Evolutionary conservation across 1,140 invertebrate genomes (phyloP).

Genomic region (Copidosoma floridanum): DNA sequence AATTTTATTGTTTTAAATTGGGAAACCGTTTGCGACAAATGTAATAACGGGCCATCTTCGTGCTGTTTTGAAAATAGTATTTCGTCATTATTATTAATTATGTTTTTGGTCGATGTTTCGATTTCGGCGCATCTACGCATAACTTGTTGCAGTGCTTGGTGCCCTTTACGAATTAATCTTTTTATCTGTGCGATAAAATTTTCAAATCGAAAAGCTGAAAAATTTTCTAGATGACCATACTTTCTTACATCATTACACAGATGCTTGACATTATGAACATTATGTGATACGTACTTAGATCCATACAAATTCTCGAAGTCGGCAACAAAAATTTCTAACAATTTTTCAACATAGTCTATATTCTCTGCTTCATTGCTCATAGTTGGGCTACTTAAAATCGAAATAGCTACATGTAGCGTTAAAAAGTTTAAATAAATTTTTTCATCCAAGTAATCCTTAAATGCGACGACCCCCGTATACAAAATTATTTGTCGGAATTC

Average conservation of each 20-base stretch:
- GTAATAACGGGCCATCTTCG: not conserved
- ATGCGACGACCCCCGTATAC: slow-evolving; percentile 48
- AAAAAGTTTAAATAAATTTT: slow-evolving; percentile 44
- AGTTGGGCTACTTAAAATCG: slow-evolving; percentile 22
- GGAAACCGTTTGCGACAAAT: not conserved
- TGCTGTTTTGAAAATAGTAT: not conserved
- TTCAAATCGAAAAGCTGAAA: slow-evolving; percentile 18
- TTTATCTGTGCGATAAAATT: not conserved
- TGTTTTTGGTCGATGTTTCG: not conserved
- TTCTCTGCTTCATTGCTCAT: not conserved
- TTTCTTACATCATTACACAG: not conserved
- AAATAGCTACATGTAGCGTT: slow-evolving; percentile 39
- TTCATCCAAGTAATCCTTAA: slow-evolving; percentile 39
- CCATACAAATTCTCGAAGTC: slow-evolving; percentile 3
- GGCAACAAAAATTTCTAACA: slow-evolving; percentile 20
- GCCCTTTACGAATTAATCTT: not conserved
- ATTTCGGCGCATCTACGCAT: not conserved
- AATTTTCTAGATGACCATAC: slow-evolving; percentile 3
- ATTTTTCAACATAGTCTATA: slow-evolving; percentile 8
- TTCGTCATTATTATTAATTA: not conserved
- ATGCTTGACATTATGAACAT: slow-evolving; percentile 4
- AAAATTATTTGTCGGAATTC: slow-evolving; percentile 52
- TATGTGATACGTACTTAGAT: not conserved
- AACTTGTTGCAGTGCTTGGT: not conserved
- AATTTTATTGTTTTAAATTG: not conserved